These are phyloP conservation scores for Agriopis marginaria DNA, from an alignment of 2,888 invertebrate genomes.

Conservation along the genomic window DNA sequence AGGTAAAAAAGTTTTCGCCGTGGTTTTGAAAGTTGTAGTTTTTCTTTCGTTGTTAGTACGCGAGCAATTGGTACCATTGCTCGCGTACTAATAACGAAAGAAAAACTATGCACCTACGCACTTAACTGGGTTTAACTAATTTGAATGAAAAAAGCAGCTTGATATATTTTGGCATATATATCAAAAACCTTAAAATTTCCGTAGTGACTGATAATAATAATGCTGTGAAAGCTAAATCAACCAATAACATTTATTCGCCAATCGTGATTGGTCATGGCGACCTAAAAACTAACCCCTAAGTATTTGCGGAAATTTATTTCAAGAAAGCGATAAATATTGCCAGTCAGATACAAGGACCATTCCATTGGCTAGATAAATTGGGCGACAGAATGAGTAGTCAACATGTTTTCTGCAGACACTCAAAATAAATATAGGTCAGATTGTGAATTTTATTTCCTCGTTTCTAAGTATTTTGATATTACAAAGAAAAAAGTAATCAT, in stretches of 20 bases:
- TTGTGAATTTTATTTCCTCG: slow-evolving; percentile 27
- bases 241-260: slow-evolving; percentile 19
- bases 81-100: too few species aligned
- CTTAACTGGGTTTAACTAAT: too few species aligned
- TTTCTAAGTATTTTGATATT: slow-evolving; percentile 15
- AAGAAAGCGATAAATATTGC: slow-evolving; percentile 40
- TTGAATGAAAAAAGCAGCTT: too few species aligned
- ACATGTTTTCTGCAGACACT: slow-evolving; percentile 27
- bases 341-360: slow-evolving; percentile 39
- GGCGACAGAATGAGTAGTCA: slow-evolving; percentile 35
- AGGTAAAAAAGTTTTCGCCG: too few species aligned
- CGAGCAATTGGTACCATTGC: too few species aligned
- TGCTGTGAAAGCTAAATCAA: not conserved
- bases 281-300: slow-evolving; percentile 21
- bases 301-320: slow-evolving; percentile 34
- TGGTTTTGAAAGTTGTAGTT: too few species aligned
- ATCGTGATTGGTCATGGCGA: slow-evolving; percentile 20
- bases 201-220: not conserved
- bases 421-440: slow-evolving; percentile 37
- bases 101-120: too few species aligned
- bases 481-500: not conserved
- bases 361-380: slow-evolving; percentile 41
- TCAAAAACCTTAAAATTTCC: not conserved
- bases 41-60: too few species aligned
- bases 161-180: too few species aligned